These are phyloP conservation scores for Campaea margaritaria DNA, from an alignment of 2,888 invertebrate species.

Conservation along the genomic window DNA sequence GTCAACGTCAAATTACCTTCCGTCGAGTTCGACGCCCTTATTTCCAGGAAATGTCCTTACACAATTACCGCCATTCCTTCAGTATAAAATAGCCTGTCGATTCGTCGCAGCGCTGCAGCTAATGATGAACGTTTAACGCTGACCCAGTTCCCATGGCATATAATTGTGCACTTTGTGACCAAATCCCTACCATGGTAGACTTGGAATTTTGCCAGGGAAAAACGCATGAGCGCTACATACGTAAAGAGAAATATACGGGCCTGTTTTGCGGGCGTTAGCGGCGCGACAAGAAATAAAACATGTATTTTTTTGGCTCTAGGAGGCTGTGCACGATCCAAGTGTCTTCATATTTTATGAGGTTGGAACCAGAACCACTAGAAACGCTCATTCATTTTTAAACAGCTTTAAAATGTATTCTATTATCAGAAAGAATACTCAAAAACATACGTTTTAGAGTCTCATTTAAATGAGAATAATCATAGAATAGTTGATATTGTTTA, in stretches of 20 bases:
- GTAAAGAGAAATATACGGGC: conserved; percentile 21
- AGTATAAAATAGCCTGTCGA: not conserved
- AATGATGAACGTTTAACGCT: conserved; percentile 4
- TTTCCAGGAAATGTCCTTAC: too few species aligned
- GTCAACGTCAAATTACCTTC: not conserved
- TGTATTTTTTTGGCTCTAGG: conserved; percentile 21
- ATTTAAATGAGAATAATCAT: too few species aligned
- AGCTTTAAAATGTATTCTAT: not conserved
- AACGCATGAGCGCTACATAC: conserved; percentile 24
- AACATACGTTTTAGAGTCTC: too few species aligned
- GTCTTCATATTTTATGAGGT: conserved; percentile 18
- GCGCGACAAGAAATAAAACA: conserved; percentile 20
- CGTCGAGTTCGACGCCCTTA: not conserved
- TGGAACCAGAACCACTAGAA: not conserved
- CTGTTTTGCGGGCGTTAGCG: conserved; percentile 20
- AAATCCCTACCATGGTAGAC: conserved; percentile 11
- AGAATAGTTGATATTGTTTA: too few species aligned
- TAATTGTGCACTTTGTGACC: conserved; percentile 19
- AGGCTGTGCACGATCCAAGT: conserved; percentile 11
- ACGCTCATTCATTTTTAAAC: conserved; percentile 1
- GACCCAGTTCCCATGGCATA: conserved; percentile 23
- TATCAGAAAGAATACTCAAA: too few species aligned
- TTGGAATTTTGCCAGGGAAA: conserved; percentile 28
- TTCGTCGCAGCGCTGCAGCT: conserved; percentile 3
- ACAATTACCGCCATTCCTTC: too few species aligned